A percentile compares a stretch with the other conserved stretches of the same genome.
Evolutionary conservation across 2,113 vertebrate species (phyloP).

Genomic region (Todiramphus chloris): DNA sequence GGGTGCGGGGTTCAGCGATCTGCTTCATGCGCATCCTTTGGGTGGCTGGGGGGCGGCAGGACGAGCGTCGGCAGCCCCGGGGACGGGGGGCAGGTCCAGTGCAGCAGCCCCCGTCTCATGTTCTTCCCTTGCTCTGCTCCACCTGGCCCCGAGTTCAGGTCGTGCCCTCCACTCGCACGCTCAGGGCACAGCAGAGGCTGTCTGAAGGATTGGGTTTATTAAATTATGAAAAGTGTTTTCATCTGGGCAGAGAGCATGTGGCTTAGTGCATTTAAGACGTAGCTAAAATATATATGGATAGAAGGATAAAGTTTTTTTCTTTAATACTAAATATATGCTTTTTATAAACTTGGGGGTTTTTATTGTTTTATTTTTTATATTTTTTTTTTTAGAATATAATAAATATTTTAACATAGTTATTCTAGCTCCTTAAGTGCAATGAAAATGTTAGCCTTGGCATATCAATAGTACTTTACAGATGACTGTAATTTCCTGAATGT

Average conservation of each 20-base stretch:
- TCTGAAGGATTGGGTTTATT: neutral
- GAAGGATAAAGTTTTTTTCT: neutral
- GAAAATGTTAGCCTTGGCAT: slow-evolving; percentile 80
- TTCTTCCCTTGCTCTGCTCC: neutral
- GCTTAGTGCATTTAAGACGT: neutral
- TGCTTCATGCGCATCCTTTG: neutral
- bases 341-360: slow-evolving; percentile 30
- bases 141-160: rapidly evolving
- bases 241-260: neutral
- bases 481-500: slow-evolving; percentile 84
- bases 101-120: neutral
- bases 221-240: neutral
- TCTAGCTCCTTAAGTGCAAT: slow-evolving; percentile 67
- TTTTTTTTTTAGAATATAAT: slow-evolving; percentile 17
- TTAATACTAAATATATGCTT: slow-evolving; percentile 43
- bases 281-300: neutral
- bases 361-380: neutral
- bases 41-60: neutral
- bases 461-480: slow-evolving; percentile 81
- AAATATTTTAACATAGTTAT: slow-evolving; percentile 74
- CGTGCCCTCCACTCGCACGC: neutral
- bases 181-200: neutral
- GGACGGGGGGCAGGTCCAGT: rapidly evolving
- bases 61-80: rapidly evolving
- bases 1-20: neutral